These are phyloP conservation scores for Podarcis raffonei DNA, from an alignment of 2,113 vertebrate species.

Conservation along the genomic window DNA sequence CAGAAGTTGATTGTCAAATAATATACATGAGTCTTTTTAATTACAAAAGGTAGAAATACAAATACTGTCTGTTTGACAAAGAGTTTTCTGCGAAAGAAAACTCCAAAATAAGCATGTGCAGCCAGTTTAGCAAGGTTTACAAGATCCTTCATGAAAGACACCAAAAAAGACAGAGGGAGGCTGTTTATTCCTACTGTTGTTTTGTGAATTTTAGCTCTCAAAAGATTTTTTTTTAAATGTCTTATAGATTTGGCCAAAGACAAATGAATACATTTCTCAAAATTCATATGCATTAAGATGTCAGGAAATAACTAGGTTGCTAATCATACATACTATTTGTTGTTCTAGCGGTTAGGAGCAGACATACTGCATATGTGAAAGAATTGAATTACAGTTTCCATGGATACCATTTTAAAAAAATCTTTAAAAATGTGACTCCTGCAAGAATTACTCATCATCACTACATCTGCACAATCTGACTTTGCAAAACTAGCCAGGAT, in stretches of 20 bases:
- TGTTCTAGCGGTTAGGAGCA: not conserved
- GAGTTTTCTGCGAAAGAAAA: slow-evolving; percentile 18
- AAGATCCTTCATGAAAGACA: not conserved
- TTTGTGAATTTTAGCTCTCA: not conserved
- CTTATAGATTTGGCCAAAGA: not conserved
- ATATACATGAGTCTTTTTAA: not conserved
- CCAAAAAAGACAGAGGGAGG: not conserved
- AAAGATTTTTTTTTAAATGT: not conserved
- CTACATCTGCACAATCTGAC: slow-evolving; percentile 12
- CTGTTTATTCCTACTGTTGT: not conserved
- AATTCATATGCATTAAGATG: not conserved
- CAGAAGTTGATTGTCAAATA: not conserved
- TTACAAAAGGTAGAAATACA: not conserved
- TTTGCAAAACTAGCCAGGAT: not conserved
- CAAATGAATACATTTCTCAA: not conserved
- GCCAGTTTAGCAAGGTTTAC: slow-evolving; percentile 13
- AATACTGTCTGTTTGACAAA: slow-evolving; percentile 8
- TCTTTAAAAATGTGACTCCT: not conserved
- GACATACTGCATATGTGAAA: slow-evolving; percentile 2
- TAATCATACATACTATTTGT: not conserved
- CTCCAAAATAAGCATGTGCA: slow-evolving; percentile 13
- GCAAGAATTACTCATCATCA: slow-evolving; percentile 12
- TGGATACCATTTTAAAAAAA: not conserved
- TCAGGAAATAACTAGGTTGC: not conserved
- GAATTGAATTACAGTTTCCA: slow-evolving; percentile 10